Conservation (phyloP, 2,113 vertebrate genomes). For the Nesoenas mayeri region DNA sequence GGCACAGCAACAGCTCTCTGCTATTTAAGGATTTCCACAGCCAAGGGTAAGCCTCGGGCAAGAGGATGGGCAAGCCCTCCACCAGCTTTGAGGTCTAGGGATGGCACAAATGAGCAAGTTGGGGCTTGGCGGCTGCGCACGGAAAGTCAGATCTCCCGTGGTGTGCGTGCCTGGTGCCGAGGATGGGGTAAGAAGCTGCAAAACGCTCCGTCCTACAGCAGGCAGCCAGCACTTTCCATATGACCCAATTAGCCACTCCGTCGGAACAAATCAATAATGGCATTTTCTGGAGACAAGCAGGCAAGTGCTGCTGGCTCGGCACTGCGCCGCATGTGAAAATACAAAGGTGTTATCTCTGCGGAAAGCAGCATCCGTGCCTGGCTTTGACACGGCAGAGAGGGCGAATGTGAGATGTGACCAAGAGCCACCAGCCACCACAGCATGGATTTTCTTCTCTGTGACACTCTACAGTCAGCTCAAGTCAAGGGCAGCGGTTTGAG, state of each 20-base stretch:
- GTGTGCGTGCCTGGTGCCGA: rapidly evolving
- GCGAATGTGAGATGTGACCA: not conserved
- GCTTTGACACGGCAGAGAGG: not conserved
- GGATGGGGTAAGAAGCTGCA: not conserved
- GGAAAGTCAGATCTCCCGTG: rapidly evolving
- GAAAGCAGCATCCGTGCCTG: rapidly evolving
- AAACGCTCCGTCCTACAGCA: not conserved
- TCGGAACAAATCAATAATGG: slow-evolving; percentile 59
- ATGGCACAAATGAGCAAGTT: not conserved
- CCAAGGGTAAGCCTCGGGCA: not conserved
- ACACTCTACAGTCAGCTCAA: not conserved
- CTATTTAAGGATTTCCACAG: not conserved
- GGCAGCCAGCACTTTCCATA: slow-evolving; percentile 19
- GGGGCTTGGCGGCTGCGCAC: rapidly evolving
- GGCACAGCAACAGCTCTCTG: not conserved
- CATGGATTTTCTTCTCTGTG: not conserved
- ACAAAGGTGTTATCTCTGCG: not conserved
- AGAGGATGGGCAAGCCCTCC: not conserved
- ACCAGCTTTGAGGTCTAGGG: not conserved
- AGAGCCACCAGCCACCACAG: rapidly evolving
- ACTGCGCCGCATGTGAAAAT: not conserved
- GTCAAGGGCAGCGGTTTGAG: not conserved
- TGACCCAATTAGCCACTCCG: slow-evolving; percentile 69
- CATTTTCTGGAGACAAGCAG: slow-evolving; percentile 37
- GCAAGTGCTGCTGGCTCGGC: slow-evolving; percentile 35